These are phyloP conservation scores for Lithodes maja DNA, from an alignment of 2,888 invertebrate genomes.

Conservation along the genomic window DNA sequence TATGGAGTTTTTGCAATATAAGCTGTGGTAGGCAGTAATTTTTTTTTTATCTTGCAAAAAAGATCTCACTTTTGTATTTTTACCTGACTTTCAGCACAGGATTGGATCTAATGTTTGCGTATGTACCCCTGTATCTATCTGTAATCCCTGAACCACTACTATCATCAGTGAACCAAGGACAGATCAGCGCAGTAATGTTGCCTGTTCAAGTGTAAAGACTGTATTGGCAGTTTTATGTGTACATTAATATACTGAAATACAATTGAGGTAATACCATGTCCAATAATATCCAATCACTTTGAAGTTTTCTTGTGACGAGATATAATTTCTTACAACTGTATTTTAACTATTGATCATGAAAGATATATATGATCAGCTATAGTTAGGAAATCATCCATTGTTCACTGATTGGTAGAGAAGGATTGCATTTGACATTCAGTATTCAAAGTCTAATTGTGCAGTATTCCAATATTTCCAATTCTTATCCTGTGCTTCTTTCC, in stretches of 20 bases:
- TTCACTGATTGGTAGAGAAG: neutral
- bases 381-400: neutral
- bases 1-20: neutral
- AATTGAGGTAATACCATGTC: neutral
- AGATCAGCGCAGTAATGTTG: neutral
- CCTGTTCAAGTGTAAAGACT: neutral
- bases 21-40: neutral
- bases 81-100: conserved; percentile 2
- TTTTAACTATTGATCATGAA: neutral
- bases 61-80: neutral
- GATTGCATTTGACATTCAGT: too few species aligned
- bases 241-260: neutral
- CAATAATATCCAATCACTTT: too few species aligned
- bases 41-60: neutral
- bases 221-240: neutral
- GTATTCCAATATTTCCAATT: neutral
- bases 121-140: neutral
- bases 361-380: neutral
- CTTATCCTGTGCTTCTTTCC: neutral
- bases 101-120: neutral
- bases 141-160: neutral
- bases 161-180: conserved; percentile 2
- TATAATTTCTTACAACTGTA: too few species aligned
- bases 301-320: too few species aligned
- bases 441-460: neutral